Evolutionary conservation across 1,140 invertebrate species (phyloP), one percentile per base, ranked within the genome.

Genomic region (Anagrus nilaparvatae): DNA sequence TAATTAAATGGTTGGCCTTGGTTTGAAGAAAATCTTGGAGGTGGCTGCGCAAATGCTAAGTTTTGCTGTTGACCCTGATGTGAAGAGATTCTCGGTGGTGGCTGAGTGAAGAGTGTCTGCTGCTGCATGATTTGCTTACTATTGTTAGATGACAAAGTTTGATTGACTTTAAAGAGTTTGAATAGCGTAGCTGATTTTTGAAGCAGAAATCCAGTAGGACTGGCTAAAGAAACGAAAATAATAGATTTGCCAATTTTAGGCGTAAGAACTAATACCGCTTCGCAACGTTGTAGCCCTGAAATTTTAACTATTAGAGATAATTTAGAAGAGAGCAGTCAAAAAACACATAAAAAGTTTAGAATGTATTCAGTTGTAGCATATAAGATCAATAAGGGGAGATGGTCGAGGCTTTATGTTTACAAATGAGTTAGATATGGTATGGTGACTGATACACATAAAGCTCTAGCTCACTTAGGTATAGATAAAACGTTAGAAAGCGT

Each of bases 211-310:
- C 28, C 27, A 7, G 27, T 34, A 3, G 5, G 34, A 8, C 17
- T 31, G 44, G 44, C 50, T 14, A 9, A 28, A 40, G 25, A 31
- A 6, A 37, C 39, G 28, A 13, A 41, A 2, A 27, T 49, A 1
- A 24, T 46, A 14, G 41, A 33, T 10, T 30, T 43, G 14, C 9
- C 10, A 14, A 19, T 43, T 13, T 29, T 43, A 29, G 33, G 32
- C 10, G 30, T 36, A n/a, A 40, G 12, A 1, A 52, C 59, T 2
- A 39, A 54, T 19, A 39, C 48, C 0, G 50, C 52, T 5, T 50
- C 49, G 0, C 59, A 59, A 34, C 19, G 52, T 17, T 43, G 47
- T 14, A 53, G 51, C 29, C 20, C 9, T 18, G 33, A 44, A 34
- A 42, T 50, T 4, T 6, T 50, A 47, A 14, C 27, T 18, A 23